phyloP scores from a whole-genome alignment of 2,888 invertebrate genomes.

The Malthinus flaveolus region DNA sequence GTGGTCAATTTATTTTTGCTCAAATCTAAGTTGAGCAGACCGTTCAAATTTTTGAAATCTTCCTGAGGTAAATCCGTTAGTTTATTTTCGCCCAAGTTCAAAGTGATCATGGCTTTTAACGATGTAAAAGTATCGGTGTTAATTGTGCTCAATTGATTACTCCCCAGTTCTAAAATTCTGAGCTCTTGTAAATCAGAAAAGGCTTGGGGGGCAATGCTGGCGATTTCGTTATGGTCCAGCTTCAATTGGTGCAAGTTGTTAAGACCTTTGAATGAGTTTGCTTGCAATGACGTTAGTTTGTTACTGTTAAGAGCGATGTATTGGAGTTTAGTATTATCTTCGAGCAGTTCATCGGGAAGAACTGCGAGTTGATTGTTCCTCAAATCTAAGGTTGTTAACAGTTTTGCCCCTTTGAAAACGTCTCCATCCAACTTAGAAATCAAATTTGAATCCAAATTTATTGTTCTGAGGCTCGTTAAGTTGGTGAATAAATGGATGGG shows the following conservation, averaged over 20 bases:
- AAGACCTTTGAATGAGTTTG: slow-evolving; percentile 1
- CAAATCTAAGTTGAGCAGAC: neutral
- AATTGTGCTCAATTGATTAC: neutral
- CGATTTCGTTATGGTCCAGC: slow-evolving; percentile 6
- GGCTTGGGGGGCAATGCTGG: neutral
- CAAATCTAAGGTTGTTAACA: slow-evolving; percentile 7
- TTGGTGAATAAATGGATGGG: neutral
- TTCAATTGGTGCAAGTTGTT: neutral
- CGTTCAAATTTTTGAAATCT: neutral
- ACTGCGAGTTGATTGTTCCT: slow-evolving; percentile 2
- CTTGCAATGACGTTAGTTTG: neutral
- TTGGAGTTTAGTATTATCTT: slow-evolving; percentile 1
- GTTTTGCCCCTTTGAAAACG: neutral
- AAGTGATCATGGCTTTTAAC: neutral
- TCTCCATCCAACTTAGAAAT: neutral
- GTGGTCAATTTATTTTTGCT: neutral
- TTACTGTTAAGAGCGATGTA: neutral
- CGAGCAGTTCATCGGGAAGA: neutral
- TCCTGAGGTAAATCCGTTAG: neutral
- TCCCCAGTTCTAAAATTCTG: neutral
- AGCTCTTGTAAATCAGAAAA: neutral
- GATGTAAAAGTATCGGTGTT: neutral
- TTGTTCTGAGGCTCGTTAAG: neutral
- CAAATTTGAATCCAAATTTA: slow-evolving; percentile 7
- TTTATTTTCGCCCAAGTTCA: neutral